Evolutionary conservation across 2,113 vertebrate species (phyloP).

Genomic region (Antigone vipio): DNA sequence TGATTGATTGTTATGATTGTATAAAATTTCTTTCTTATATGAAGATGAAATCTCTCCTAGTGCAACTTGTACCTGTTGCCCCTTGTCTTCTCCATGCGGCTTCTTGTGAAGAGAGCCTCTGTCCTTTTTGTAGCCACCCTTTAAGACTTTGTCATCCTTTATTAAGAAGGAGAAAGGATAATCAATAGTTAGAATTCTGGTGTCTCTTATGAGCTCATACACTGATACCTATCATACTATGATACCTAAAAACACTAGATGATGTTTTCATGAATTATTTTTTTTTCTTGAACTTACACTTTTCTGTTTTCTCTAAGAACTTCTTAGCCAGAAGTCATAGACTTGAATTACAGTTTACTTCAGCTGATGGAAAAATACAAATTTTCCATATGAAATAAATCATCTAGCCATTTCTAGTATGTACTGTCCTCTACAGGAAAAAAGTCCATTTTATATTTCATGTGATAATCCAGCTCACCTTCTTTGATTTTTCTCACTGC

Average conservation of each 20-base stretch:
- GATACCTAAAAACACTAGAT: neutral
- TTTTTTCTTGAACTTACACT: neutral
- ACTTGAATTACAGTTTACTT: neutral
- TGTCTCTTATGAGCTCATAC: neutral
- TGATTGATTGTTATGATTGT: neutral
- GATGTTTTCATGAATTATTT: neutral
- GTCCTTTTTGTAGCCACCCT: neutral
- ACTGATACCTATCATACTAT: neutral
- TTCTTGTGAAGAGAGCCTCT: neutral
- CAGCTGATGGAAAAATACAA: neutral
- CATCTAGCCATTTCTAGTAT: neutral
- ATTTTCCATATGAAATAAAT: neutral
- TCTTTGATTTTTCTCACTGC: neutral
- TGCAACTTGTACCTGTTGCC: neutral
- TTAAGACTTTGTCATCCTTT: neutral
- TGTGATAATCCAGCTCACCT: neutral
- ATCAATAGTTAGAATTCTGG: neutral
- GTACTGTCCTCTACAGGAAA: neutral
- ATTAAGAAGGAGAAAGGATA: neutral
- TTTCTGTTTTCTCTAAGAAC: neutral
- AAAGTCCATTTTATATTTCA: neutral
- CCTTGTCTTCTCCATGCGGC: neutral
- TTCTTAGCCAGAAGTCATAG: neutral
- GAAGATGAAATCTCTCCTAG: neutral
- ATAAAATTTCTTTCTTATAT: neutral